Conservation (phyloP, 2,888 invertebrate species). For the Drepana falcataria region DNA sequence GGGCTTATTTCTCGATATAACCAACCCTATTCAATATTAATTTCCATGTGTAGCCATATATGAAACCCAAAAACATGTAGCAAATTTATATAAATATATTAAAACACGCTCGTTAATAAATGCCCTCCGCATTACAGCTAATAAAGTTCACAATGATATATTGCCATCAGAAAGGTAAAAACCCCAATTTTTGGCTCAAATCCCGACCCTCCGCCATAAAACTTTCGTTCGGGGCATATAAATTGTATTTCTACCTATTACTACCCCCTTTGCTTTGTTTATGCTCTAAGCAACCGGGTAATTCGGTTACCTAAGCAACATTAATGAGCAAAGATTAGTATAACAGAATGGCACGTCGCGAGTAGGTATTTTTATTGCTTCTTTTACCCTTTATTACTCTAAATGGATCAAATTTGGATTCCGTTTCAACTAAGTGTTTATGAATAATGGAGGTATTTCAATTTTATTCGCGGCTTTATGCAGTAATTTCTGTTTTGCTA, state of each 20-base stretch:
- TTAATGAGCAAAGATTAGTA: slow-evolving; percentile 22
- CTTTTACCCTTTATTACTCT: too few relatives aligned
- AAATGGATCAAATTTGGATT: too few relatives aligned
- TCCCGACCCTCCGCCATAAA: slow-evolving; percentile 53
- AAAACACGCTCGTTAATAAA: slow-evolving; percentile 51
- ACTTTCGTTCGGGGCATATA: slow-evolving; percentile 62
- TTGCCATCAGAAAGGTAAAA: slow-evolving; percentile 51
- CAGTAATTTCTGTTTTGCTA: too few relatives aligned
- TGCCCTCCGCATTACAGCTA: slow-evolving; percentile 55
- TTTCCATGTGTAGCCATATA: slow-evolving; percentile 14
- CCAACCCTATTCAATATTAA: too few relatives aligned
- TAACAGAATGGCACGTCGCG: background rate
- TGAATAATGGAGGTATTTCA: too few relatives aligned
- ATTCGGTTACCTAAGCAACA: slow-evolving; percentile 52
- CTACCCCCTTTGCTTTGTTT: slow-evolving; percentile 44
- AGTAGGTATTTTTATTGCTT: too few relatives aligned
- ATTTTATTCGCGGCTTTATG: too few relatives aligned
- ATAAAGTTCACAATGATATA: slow-evolving; percentile 68
- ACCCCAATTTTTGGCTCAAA: slow-evolving; percentile 47
- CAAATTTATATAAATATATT: slow-evolving; percentile 22
- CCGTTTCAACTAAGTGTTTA: too few relatives aligned
- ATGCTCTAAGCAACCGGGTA: slow-evolving; percentile 38
- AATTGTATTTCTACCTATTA: slow-evolving; percentile 47
- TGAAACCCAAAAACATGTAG: slow-evolving; percentile 18
- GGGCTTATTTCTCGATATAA: too few relatives aligned